Conservation (phyloP, 2,888 invertebrate species). For the Drosophila buzzatii region DNA sequence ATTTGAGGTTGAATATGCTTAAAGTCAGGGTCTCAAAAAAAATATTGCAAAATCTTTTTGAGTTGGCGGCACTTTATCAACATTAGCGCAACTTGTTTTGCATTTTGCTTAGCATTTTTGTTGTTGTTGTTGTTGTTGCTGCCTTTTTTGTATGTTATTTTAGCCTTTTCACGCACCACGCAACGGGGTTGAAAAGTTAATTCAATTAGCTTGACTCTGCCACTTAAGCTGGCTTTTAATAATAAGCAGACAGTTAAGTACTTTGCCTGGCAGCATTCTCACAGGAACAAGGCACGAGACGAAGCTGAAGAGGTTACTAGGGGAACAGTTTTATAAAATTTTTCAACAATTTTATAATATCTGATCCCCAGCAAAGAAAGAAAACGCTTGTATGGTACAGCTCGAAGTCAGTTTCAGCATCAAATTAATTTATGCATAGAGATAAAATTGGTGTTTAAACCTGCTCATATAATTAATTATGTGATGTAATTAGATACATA, state of each 20-base stretch:
- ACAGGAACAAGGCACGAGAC: conserved; percentile 6
- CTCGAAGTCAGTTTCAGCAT: not conserved
- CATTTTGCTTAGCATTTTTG: conserved; percentile 39
- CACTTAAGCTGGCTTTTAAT: conserved; percentile 79
- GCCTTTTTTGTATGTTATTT: conserved; percentile 45
- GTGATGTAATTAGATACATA: too few relatives aligned
- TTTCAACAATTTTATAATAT: conserved; percentile 34
- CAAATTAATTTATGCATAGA: too few relatives aligned
- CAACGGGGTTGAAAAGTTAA: conserved; percentile 70
- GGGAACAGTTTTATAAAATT: conserved; percentile 28
- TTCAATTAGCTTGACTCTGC: conserved; percentile 79
- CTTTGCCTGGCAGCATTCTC: conserved; percentile 56
- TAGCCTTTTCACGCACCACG: conserved; percentile 71
- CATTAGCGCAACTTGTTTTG: conserved; percentile 69
- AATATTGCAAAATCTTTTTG: conserved; percentile 65
- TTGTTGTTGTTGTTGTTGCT: conserved; percentile 11
- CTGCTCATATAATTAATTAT: too few relatives aligned
- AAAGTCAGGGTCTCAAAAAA: conserved; percentile 12
- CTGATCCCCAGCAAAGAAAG: conserved; percentile 10
- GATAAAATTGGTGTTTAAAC: not conserved
- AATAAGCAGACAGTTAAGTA: conserved; percentile 77
- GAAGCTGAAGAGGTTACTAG: not conserved
- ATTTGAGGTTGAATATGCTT: conserved; percentile 26
- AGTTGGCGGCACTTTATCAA: conserved; percentile 67
- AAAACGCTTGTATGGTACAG: not conserved